Base-by-base conservation (phyloP, 1,140 invertebrate species). In the Cotesia chilonis region DNA sequence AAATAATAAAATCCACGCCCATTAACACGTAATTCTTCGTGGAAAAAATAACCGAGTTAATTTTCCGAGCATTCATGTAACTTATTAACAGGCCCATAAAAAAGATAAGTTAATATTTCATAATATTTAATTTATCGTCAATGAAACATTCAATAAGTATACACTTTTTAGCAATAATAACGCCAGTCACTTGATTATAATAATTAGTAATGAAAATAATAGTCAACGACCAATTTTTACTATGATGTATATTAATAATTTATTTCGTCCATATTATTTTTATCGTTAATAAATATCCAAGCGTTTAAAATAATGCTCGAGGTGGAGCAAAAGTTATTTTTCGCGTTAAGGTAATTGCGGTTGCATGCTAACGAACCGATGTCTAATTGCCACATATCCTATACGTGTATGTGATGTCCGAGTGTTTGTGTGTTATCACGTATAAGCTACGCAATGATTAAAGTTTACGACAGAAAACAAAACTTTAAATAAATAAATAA, bases 21-120 rank as follows among this genome's bases (percentile, higher is more conserved):
- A 68, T 68, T 41, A 28, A 68, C 36, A 68, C 67, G 67, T 68
- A 68, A 68, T 68, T 54, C 52, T 68, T 68, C 67, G 67, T n/a
- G 37, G 67, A 68, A 68, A 28, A 68, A 37, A 37, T 54, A 20
- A 28, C 7, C 28, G 12, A 60, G 14, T 20, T 36, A 28, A 35
- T 60, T 60, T 35, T 36, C 5, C 20, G 17, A 60, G 59, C 12
- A 60, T 28, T 12, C 17, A 36, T 12, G 4, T 60, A 10, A 36
- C 59, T 36, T 35, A 28, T 6, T 7, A 9, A 35, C 17, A 12
- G 5, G 17, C 9, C n/a, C 7, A 35, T 60, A 35, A 60, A 60
- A 60, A 20, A 14, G 2, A 28, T 28, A 28, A 28, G 28, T 28
- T 9, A 47, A 47, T 47, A 10, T 47, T 47, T 47, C 41, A 47